Percentiles rank a stretch among this genome's conserved stretches.
Conservation (phyloP, 2,113 vertebrate species). For the Dipodomys spectabilis region DNA sequence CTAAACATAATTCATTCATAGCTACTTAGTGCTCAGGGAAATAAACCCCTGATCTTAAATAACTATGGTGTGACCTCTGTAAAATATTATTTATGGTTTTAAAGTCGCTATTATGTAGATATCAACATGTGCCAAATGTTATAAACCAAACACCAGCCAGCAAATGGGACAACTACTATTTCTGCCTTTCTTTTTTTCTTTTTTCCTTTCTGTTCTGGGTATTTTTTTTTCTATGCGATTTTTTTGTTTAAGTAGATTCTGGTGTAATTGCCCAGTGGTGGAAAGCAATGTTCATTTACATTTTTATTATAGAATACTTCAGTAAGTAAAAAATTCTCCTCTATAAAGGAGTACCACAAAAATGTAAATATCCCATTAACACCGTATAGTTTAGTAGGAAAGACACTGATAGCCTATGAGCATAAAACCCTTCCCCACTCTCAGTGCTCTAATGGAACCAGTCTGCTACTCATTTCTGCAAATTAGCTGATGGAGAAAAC, state of each 20-base stretch:
- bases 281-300: constrained; percentile 60
- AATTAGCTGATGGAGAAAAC: constrained; percentile 55
- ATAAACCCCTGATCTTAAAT: constrained; percentile 88
- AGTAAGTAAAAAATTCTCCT: constrained; percentile 74
- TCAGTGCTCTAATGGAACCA: constrained; percentile 61
- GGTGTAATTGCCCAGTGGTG: constrained; percentile 72
- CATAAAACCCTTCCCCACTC: constrained; percentile 58
- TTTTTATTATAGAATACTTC: constrained; percentile 72
- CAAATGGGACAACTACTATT: constrained; percentile 79
- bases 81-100: constrained; percentile 89
- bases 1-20: constrained; percentile 89
- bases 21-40: constrained; percentile 88
- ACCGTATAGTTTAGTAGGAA: constrained; percentile 47
- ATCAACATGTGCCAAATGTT: constrained; percentile 85
- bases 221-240: constrained; percentile 76
- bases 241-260: constrained; percentile 72
- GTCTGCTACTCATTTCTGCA: constrained; percentile 65
- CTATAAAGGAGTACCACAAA: constrained; percentile 61
- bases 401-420: constrained; percentile 53
- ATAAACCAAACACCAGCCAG: constrained; percentile 85
- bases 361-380: constrained; percentile 64
- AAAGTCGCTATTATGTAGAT: constrained; percentile 85
- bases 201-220: constrained; percentile 79
- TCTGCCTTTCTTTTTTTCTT: constrained; percentile 71
- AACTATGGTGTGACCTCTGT: constrained; percentile 88